Base-by-base conservation (phyloP, 2,888 invertebrate genomes). In the Amblyjoppa fuscipennis region DNA sequence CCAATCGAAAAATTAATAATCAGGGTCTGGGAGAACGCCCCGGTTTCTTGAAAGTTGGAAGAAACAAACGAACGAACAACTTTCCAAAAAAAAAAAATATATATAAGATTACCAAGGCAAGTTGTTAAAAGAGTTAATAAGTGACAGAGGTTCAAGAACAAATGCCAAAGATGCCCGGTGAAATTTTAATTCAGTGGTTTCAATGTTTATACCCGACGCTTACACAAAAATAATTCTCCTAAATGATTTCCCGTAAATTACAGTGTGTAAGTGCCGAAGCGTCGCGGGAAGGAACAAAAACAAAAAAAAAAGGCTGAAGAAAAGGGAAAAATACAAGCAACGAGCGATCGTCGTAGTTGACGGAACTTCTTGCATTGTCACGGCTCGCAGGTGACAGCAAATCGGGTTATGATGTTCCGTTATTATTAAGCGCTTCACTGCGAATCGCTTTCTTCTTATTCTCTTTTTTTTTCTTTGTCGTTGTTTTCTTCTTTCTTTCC, bases 331-430 rank as follows among this genome's bases (percentile, higher is more conserved):
- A 69, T 11, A 41, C 53, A 68, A 81, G 45, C 51, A 70, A 77
- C 38, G 66, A 56, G 34, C 56, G 78, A 49, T 56, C 59, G 77
- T 77, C 70, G 56, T 68, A 70, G 73, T 74, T 84, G 76, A 56
- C 45, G 61, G 41, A 51, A 69, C 34, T 80, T 84, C 76, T 84
- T 79, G 84, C 80, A 74, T 9, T 78, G 87, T 88, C 87, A 88
- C 88, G 88, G 87, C 87, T 88, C 85, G 66, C 84, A 81, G 84
- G 81, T 84, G 84, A 80, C 85, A 84, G 82, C 68, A 87, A 88
- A 88, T 88, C 83, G 82, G 71, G 68, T 88, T 85, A 85, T 83
- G 73, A 85, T 84, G 71, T 82, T 84, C 85, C 85, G 83, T 87
- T 88, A 88, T 86, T 85, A 81, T 87, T 85, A 81, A 80, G 82